Base-by-base conservation (phyloP, 2,113 vertebrate genomes). In the Hylia prasina region DNA sequence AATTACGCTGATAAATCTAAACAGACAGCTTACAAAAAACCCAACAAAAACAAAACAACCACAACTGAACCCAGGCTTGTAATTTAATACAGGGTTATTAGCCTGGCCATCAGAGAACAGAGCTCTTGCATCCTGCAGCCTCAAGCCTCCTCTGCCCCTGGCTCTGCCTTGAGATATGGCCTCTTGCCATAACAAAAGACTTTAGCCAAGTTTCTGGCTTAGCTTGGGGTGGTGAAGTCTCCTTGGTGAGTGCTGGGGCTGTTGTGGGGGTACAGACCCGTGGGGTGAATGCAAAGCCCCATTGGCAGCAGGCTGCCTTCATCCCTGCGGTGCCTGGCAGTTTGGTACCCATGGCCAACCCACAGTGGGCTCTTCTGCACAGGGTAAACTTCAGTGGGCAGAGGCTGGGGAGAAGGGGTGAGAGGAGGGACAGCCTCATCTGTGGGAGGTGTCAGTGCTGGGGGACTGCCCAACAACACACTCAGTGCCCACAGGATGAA, bases 21-120 rank as follows among this genome's bases (percentile, higher is more conserved):
- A 84, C 87, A 97, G 97, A 97, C 97, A 97, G 92, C 89, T 93
- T 89, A 93, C 88, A 78, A 85, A 96, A 94, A 95, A 91, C 35
- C 64, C 84, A 63, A 8, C 21, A 44, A 83, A 63, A 93, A 31
- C 69, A 80, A 71, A 68, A 57, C 65, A 69, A 93, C 72, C 80
- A 81, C 87, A 94, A 77, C 70, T 81, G 89, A 96, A 83, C 80
- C 81, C 91, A 80, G 82, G 87, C 78, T 89, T 90, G 84, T 98
- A 97, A 97, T 97, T 96, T 95, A 97, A 97, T 98, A 95, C 72
- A 93, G 39, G 35, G 61, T 90, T 97, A 97, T 98, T 97, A 97
- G 89, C 92, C 77, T 91, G 78, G 82, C 96, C 60, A 13, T 94
- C 95, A 91, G 93, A 96, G 89, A 96, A 65, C 91, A 96, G 96